Evolutionary conservation across 2,888 invertebrate species (phyloP).

Genomic region (Ethmia dodecea): DNA sequence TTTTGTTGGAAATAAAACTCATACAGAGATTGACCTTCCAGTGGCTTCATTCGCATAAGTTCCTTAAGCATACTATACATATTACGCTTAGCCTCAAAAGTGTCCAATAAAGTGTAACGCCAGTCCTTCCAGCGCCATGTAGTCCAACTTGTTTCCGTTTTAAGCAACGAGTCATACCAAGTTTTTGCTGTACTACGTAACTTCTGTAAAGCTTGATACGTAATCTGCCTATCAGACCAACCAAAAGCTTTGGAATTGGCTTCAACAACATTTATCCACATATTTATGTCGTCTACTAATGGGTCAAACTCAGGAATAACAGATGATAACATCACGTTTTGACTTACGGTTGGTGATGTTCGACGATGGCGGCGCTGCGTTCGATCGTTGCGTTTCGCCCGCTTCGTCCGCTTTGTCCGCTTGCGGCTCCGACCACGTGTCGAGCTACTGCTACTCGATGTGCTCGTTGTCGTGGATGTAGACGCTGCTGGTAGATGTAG

Average conservation of each 20-base stretch:
- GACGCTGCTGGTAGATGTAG: not conserved
- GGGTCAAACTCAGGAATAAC: conserved; percentile 22
- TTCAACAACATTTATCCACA: conserved; percentile 25
- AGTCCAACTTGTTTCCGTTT: conserved; percentile 24
- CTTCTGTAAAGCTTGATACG: conserved; percentile 24
- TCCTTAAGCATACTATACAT: conserved; percentile 19
- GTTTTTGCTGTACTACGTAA: conserved; percentile 24
- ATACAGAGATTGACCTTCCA: conserved; percentile 17
- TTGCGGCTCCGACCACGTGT: not conserved
- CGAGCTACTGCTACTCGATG: not conserved
- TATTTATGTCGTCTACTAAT: conserved; percentile 14
- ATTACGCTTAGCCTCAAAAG: conserved; percentile 20
- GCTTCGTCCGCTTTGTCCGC: no score
- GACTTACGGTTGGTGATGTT: conserved; percentile 12
- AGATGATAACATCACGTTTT: conserved; percentile 14
- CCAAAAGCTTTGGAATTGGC: conserved; percentile 23
- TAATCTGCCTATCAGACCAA: conserved; percentile 22
- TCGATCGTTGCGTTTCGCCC: no score
- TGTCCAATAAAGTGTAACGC: conserved; percentile 21
- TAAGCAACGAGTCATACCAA: conserved; percentile 22
- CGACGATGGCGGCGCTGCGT: no score
- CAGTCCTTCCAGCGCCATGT: conserved; percentile 26
- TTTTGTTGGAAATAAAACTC: conserved; percentile 24
- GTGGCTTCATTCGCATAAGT: conserved; percentile 13
- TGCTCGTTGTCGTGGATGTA: not conserved